Conservation (phyloP, 2,888 invertebrate species). For the Agrochola litura region DNA sequence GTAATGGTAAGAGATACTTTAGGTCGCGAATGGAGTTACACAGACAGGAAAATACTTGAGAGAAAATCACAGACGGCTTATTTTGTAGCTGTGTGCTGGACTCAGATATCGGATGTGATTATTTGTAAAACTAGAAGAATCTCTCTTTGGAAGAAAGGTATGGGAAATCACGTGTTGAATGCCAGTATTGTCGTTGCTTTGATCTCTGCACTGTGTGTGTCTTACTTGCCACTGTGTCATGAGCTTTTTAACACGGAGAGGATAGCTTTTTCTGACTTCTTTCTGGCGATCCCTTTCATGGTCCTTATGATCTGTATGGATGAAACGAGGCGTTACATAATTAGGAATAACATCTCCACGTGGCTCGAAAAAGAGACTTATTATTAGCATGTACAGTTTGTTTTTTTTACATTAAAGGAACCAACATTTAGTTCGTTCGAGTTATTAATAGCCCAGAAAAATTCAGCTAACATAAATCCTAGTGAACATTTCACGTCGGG, state of each 20-base stretch:
- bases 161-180: constrained; percentile 93
- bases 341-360: constrained; percentile 92
- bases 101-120: constrained; percentile 95
- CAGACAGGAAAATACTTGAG: constrained; percentile 92
- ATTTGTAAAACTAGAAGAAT: constrained; percentile 95
- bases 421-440: not conserved
- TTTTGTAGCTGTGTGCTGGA: constrained; percentile 94
- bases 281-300: constrained; percentile 93
- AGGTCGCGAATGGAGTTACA: constrained; percentile 94
- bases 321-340: constrained; percentile 93
- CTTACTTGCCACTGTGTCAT: constrained; percentile 93
- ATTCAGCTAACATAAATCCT: too few relatives aligned
- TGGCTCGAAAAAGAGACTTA: constrained; percentile 95
- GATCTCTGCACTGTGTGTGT: constrained; percentile 91
- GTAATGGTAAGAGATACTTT: constrained; percentile 93
- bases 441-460: not conserved
- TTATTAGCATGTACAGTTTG: constrained; percentile 84
- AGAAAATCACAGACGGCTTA: constrained; percentile 95
- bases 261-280: constrained; percentile 92
- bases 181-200: constrained; percentile 92
- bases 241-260: constrained; percentile 93
- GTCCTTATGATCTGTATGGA: constrained; percentile 94
- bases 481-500: too few relatives aligned
- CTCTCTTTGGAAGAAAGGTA: constrained; percentile 94
- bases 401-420: not conserved